Evolutionary conservation across 2,888 invertebrate genomes (phyloP), one percentile per base, ranked within the genome.

Genomic region (Acanthacorydalis orientalis): DNA sequence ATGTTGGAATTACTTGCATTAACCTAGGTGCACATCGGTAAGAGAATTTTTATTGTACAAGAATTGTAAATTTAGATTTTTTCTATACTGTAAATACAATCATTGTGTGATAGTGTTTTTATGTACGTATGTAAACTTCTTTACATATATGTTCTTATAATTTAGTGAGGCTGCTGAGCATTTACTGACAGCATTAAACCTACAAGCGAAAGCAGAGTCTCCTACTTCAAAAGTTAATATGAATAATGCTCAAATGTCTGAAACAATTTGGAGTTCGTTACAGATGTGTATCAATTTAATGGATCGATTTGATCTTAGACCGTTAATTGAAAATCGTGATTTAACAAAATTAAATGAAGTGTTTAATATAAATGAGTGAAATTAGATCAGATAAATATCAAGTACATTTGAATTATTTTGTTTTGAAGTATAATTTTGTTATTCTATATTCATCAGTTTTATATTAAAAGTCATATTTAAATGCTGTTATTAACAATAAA

Each of bases 1-100:
- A 98, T 70, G 83, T 98, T 49, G 97, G 96, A 31, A 95, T 98
- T 48, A 91, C 93, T 50, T 98, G 97, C 62, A 89, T 97, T 68
- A 96, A 96, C 67, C 74, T 98, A 42, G 83, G 86, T 55, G 91
- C 92, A 41, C 86, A 96, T 61, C 61, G 59, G 65, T 65, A 55
- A 56, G 57, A 23, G 6, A 23, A 23, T 23, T 23, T 23, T 23
- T 23, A 23, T 6, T 44, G 15, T 31, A 9, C 8, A 34, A 7
- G 10, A 34, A 34, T 34, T 10, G 34, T 9, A 9, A 10, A 34
- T 10, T 9, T 34, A 34, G 34, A 9, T 10, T 7, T 34, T 7
- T 10, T 9, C 34, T 7, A 34, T 34, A 9, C 10, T 34, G 34
- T 34, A 34, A 34, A 34, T 34, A 34, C 8, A 10, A 10, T 34